Conservation (phyloP, 2,113 vertebrate genomes). For the Corythornis vintsioides region DNA sequence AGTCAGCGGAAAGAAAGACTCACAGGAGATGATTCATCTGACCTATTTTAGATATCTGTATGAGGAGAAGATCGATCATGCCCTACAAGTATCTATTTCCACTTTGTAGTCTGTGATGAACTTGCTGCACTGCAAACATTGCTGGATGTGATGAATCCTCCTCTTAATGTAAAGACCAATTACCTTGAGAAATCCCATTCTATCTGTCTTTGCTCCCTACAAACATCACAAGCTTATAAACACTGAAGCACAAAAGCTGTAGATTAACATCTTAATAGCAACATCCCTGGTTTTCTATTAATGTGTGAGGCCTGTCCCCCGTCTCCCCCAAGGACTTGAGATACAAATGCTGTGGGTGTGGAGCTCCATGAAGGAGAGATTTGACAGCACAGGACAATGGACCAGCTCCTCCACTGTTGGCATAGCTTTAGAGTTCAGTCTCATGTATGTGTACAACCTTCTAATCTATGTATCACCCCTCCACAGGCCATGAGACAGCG, state of each 20-base stretch:
- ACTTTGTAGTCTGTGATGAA: not conserved
- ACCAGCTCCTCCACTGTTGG: not conserved
- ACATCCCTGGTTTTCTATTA: not conserved
- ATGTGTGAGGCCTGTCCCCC: not conserved
- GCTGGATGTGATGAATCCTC: not conserved
- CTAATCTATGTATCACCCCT: not conserved
- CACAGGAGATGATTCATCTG: conserved; percentile 54
- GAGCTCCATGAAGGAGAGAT: not conserved
- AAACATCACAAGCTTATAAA: not conserved
- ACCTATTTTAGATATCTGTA: conserved; percentile 20
- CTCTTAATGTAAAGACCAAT: not conserved
- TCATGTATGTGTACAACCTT: not conserved
- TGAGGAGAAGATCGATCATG: conserved; percentile 30
- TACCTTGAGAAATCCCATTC: not conserved
- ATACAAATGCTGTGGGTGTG: not conserved
- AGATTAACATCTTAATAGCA: not conserved
- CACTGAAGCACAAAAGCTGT: not conserved
- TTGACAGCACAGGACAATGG: not conserved
- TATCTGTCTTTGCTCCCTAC: not conserved
- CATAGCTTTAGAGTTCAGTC: not conserved
- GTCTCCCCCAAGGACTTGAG: not conserved
- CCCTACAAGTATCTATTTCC: conserved; percentile 8
- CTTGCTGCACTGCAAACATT: not conserved
- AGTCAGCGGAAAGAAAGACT: conserved; percentile 44
- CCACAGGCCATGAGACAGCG: not conserved